Base-by-base conservation (phyloP, 2,797 vertebrate species). In the Micromesistius poutassou region DNA sequence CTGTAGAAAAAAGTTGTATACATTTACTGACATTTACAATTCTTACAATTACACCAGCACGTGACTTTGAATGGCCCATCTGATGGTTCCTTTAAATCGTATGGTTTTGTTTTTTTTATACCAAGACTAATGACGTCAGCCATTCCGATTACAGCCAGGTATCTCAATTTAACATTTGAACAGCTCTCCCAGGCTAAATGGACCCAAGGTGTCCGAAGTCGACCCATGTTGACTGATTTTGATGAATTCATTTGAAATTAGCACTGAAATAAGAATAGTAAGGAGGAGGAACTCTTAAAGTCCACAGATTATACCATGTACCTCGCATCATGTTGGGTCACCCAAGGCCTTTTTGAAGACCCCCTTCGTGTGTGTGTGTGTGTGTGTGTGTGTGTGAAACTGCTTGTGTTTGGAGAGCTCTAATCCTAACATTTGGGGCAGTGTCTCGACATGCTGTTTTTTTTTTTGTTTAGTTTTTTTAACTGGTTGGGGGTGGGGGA, bases 1-100 rank as follows among this genome's bases (percentile, higher is more conserved):
- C 94, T 96, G 95, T 97, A 96, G 95, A 93, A 92, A 91, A 87
- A 74, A 74, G n/a, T 79, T 87, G 85, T 83, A 88, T 81, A 89
- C 87, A 90, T 93, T 94, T 93, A 92, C 91, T 92, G 91, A 93
- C 91, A 93, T 91, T 90, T 93, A 95, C 94, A 95, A 95, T 97
- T 97, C 95, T 96, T 97, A 97, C 96, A 96, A 94, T 91, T 96
- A 95, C 95, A 97, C 96, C 96, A 96, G 96, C 96, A 96, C 94
- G 94, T 95, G 94, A 95, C 96, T 96, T 97, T 97, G 89, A 96
- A 95, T 94, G 94, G 95, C 94, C 86, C 89, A 92, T 89, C 84
- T 73, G 87, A 91, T 87, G 89, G 86, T 91, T 89, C 84, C 84
- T 92, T 92, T 91, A 77, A 77, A 80, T 77, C 36, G 33, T 89